phyloP scores from a whole-genome alignment of 2,797 vertebrate species.

The Tapirus indicus region DNA sequence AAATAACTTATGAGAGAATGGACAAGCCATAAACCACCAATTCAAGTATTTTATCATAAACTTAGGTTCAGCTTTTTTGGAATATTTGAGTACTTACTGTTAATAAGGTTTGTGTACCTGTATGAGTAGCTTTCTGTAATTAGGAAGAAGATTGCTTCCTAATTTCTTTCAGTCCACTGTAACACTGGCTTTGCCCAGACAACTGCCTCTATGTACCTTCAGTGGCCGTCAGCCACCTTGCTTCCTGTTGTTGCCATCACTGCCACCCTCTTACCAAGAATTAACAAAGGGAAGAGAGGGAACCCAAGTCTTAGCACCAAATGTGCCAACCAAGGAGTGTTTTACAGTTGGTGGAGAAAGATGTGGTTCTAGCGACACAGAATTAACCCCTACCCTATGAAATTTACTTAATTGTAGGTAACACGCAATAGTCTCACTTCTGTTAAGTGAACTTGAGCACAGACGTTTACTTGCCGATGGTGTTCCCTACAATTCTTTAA shows the following conservation, averaged over 20 bases:
- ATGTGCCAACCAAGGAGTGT: not conserved
- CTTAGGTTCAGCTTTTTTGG: not conserved
- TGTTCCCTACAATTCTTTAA: not conserved
- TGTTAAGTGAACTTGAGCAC: not conserved
- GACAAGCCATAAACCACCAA: not conserved
- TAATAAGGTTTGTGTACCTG: not conserved
- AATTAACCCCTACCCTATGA: not conserved
- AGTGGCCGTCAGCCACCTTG: not conserved
- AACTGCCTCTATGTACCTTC: not conserved
- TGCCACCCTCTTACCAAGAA: not conserved
- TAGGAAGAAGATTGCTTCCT: not conserved
- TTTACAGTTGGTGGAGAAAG: not conserved
- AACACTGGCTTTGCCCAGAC: not conserved
- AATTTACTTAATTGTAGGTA: not conserved
- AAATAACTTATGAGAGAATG: not conserved
- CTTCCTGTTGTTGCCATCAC: not conserved
- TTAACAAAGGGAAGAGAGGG: not conserved
- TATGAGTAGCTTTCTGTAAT: not conserved
- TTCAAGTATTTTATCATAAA: not conserved
- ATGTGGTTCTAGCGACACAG: fast-evolving
- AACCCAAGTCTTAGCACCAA: not conserved
- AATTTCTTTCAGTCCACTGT: fast-evolving
- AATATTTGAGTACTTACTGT: not conserved
- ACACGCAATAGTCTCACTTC: not conserved
- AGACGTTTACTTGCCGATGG: not conserved